phyloP scores from a whole-genome alignment of 1,140 invertebrate genomes.

The Eciton burchellii region DNA sequence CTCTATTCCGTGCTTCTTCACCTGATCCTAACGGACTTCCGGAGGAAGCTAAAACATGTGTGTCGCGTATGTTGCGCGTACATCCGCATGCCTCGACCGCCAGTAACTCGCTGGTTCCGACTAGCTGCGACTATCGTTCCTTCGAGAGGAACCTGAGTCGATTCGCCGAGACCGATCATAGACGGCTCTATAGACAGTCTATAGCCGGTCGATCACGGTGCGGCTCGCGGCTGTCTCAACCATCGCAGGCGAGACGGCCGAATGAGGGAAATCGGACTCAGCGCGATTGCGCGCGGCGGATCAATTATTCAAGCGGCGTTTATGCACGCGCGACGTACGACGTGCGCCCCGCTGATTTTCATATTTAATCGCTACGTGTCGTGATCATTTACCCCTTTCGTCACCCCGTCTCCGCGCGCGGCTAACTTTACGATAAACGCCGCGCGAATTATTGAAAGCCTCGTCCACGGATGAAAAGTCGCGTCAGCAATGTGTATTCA shows the following conservation, averaged over 20 bases:
- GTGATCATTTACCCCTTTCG: constrained; percentile 24
- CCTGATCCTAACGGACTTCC: too few species aligned
- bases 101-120: not conserved
- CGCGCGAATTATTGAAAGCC: constrained; percentile 51
- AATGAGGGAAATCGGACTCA: constrained; percentile 47
- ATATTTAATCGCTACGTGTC: constrained; percentile 51
- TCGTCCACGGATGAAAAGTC: constrained; percentile 15
- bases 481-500: constrained; percentile 33
- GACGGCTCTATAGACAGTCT: constrained; percentile 65
- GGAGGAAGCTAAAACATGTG: too few species aligned
- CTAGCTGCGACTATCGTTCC: constrained; percentile 1
- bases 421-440: constrained; percentile 59
- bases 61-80: not conserved
- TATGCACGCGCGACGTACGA: constrained; percentile 41
- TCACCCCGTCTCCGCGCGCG: constrained; percentile 7
- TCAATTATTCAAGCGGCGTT: constrained; percentile 61
- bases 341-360: constrained; percentile 17
- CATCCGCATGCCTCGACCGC: constrained; percentile 26
- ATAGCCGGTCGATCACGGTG: constrained; percentile 23
- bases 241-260: not conserved
- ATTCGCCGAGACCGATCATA: constrained; percentile 36
- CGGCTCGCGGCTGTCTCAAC: constrained; percentile 9
- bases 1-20: too few species aligned
- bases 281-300: constrained; percentile 46
- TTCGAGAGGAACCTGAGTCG: not conserved